A percentile compares a stretch with the other conserved stretches of the same genome.
Evolutionary conservation across 2,113 vertebrate genomes (phyloP).

Genomic region (Macheiramphus alcinus): DNA sequence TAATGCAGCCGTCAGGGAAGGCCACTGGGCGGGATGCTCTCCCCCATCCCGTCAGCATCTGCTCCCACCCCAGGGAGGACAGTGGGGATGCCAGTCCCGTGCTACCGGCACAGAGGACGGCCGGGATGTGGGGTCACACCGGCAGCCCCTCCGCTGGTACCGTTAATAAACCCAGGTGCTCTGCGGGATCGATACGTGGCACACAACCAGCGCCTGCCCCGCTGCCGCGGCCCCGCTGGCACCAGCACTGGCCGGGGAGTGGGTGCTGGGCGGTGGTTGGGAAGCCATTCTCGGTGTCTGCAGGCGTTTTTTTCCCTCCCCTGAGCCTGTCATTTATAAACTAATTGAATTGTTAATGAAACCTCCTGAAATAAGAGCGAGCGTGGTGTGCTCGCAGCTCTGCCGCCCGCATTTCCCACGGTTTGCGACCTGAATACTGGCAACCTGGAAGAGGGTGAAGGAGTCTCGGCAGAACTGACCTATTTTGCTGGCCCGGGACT

Average conservation of each 20-base stretch:
- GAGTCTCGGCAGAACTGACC: constrained; percentile 23
- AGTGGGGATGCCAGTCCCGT: not conserved
- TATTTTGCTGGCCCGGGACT: not conserved
- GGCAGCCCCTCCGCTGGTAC: not conserved
- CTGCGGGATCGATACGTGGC: not conserved
- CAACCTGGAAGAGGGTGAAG: not conserved
- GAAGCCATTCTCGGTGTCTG: not conserved
- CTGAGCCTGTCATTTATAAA: not conserved
- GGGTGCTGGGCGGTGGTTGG: not conserved
- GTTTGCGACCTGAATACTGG: not conserved
- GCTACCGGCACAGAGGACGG: not conserved
- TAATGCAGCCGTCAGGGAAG: not conserved
- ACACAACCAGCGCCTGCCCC: not conserved
- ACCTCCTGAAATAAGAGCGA: not conserved
- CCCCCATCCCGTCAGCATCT: not conserved
- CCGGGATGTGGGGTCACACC: fast-evolving
- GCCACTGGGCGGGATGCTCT: not conserved
- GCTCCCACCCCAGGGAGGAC: not conserved
- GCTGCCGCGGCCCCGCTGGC: not conserved
- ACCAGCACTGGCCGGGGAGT: not conserved
- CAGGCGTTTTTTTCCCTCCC: fast-evolving
- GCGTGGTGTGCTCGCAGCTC: not conserved
- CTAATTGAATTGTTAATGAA: constrained; percentile 38
- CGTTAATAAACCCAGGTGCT: not conserved
- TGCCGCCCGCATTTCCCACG: not conserved